These are phyloP conservation scores for Euleptes europaea DNA, from an alignment of 2,113 vertebrate genomes.

Conservation along the genomic window DNA sequence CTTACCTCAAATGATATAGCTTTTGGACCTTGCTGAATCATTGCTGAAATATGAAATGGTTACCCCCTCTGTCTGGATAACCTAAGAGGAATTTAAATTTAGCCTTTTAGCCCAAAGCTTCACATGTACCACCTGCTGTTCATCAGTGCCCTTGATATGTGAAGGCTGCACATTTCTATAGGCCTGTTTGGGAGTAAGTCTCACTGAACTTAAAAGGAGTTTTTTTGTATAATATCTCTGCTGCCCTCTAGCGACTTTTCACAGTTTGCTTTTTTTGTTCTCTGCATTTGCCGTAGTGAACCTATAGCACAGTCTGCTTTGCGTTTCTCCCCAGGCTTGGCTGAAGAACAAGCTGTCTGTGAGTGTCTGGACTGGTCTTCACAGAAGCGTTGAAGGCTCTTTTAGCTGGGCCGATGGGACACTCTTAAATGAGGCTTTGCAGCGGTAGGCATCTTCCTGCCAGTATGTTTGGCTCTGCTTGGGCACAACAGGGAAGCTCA, in stretches of 20 bases:
- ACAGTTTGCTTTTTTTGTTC: neutral
- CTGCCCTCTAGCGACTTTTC: neutral
- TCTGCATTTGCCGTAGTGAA: neutral
- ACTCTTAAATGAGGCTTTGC: neutral
- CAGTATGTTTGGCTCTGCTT: too few species aligned
- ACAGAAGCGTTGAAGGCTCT: too few species aligned
- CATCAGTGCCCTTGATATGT: too few species aligned
- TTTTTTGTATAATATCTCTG: too few species aligned
- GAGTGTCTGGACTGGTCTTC: slow-evolving; percentile 12
- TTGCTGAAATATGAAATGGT: too few species aligned
- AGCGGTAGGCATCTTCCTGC: neutral
- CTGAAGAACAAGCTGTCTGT: neutral
- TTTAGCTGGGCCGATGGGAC: neutral
- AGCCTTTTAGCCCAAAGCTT: neutral
- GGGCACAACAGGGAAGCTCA: neutral
- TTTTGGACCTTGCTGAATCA: too few species aligned
- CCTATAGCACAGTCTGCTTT: accelerated
- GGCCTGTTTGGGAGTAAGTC: too few species aligned
- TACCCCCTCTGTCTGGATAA: neutral
- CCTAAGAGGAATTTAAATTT: neutral
- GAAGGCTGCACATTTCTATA: too few species aligned
- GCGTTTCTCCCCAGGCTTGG: neutral
- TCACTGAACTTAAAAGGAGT: too few species aligned
- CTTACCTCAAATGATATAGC: too few species aligned
- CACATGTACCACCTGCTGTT: too few species aligned